Percentiles rank a stretch among this genome's conserved stretches.
phyloP scores from a whole-genome alignment of 1,140 invertebrate genomes.

The Bacillus rossius region DNA sequence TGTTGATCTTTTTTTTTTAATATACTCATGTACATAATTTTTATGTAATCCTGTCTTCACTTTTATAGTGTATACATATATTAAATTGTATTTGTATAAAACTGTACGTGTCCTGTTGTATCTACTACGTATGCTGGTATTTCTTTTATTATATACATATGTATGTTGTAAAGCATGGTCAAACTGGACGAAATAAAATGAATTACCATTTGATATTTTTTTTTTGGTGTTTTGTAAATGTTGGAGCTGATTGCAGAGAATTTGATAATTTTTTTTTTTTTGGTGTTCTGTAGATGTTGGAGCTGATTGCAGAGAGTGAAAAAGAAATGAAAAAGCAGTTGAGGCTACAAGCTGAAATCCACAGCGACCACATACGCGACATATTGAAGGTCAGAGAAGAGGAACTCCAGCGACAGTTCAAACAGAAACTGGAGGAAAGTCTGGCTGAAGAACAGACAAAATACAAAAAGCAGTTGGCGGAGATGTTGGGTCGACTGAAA shows the following conservation, averaged over 20 bases:
- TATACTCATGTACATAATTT: no score
- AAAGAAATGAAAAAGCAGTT: conserved; percentile 69
- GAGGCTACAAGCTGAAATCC: conserved; percentile 72
- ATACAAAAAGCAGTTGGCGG: conserved; percentile 73
- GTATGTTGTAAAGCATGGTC: no score
- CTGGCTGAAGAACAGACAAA: conserved; percentile 58
- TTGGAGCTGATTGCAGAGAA: conserved; percentile 54
- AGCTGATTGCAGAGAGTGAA: conserved; percentile 60
- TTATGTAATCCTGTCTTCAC: no score
- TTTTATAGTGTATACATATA: no score
- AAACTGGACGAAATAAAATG: no score
- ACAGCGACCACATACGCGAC: conserved; percentile 75
- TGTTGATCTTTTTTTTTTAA: no score
- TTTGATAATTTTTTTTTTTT: no score
- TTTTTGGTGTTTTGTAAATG: conserved; percentile 53
- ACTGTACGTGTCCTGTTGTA: no score
- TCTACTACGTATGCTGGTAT: no score
- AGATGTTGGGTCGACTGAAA: conserved; percentile 72
- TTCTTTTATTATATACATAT: no score
- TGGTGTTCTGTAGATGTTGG: conserved; percentile 51
- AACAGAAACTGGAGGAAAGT: conserved; percentile 62
- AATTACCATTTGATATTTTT: no score
- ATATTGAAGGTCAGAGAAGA: conserved; percentile 62
- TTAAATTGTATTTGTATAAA: no score
- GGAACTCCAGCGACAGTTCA: conserved; percentile 58